Evolutionary conservation across 2,113 vertebrate species (phyloP), one percentile per base, ranked within the genome.

Genomic region (Mesitornis unicolor): DNA sequence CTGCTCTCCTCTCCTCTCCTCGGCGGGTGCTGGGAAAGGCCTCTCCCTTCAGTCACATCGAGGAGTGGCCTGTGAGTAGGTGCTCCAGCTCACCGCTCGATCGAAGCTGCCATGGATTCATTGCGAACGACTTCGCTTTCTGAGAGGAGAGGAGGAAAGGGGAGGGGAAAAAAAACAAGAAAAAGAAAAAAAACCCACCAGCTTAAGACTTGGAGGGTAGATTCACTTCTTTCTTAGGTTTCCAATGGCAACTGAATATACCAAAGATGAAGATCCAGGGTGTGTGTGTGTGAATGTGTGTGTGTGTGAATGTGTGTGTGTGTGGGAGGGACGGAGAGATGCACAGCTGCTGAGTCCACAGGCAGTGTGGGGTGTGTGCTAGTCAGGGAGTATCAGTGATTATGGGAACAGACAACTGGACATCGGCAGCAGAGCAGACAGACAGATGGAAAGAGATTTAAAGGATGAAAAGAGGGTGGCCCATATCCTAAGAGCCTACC

Each of bases 181-280:
- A 33, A 10, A 57, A 53, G 84, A 80, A 16, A 84, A 95, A 95
- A 95, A 94, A 91, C 57, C 1, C 92, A 95, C 92, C 96, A 78
- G 97, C 96, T 96, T 92, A 97, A 98, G 98, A 98, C 97, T 98
- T 98, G 97, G 97, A 98, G 98, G 97, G 96, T 98, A 98, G 97
- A 98, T 97, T 98, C 98, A 98, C 97, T 98, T 98, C 98, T 98
- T 98, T 98, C 98, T 98, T 98, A 98, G 98, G 98, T 98, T 98
- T 98, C 98, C 98, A 98, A 98, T 98, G 95, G 98, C 98, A 98
- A 98, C 98, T 92, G 95, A 97, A 98, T 98, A 98, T 98, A 98
- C 98, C 98, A 98, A 98, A 97, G 96, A 98, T 97, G 98, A 98
- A 98, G 98, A 98, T 98, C 96, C 97, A 91, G 91, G 36, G 91